These are phyloP conservation scores for Orussus abietinus DNA, from an alignment of 1,140 invertebrate genomes.

Conservation along the genomic window DNA sequence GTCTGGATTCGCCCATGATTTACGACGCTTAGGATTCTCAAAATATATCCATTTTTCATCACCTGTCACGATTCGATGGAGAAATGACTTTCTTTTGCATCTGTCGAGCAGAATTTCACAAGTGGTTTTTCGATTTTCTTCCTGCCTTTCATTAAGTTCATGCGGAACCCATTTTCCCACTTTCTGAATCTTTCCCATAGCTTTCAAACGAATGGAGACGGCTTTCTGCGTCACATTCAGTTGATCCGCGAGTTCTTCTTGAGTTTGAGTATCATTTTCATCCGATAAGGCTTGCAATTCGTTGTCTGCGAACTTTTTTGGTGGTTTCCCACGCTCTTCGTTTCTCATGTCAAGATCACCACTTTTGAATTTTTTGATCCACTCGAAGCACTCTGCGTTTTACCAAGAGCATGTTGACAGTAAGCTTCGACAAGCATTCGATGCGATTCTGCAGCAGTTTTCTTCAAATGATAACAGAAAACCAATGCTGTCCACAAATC, in stretches of 20 bases:
- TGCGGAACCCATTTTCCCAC: too few species aligned
- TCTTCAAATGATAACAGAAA: constrained; percentile 21
- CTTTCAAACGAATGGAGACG: constrained; percentile 17
- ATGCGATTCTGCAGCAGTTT: constrained; percentile 22
- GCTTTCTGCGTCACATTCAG: constrained; percentile 11
- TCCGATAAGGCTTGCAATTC: constrained; percentile 21
- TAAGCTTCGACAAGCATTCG: too few species aligned
- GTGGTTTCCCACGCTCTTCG: constrained; percentile 19
- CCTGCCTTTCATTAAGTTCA: constrained; percentile 20
- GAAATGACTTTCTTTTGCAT: background rate
- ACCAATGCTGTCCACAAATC: constrained; percentile 19
- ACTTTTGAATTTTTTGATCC: constrained; percentile 1
- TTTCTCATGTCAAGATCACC: constrained; percentile 18
- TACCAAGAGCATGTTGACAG: too few species aligned
- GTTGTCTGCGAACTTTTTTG: constrained; percentile 23
- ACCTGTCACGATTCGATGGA: too few species aligned
- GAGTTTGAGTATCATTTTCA: constrained; percentile 19
- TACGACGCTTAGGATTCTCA: constrained; percentile 20
- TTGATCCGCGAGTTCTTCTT: constrained; percentile 12
- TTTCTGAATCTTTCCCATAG: constrained; percentile 26
- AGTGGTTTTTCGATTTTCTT: constrained; percentile 17
- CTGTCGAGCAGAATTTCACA: constrained; percentile 15
- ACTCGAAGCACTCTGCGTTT: background rate
- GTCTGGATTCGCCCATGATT: constrained; percentile 13
- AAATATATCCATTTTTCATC: too few species aligned